A percentile compares a stretch with the other conserved stretches of the same genome.
These are phyloP conservation scores for Sarcoramphus papa DNA, from an alignment of 2,797 vertebrate species.

Conservation along the genomic window DNA sequence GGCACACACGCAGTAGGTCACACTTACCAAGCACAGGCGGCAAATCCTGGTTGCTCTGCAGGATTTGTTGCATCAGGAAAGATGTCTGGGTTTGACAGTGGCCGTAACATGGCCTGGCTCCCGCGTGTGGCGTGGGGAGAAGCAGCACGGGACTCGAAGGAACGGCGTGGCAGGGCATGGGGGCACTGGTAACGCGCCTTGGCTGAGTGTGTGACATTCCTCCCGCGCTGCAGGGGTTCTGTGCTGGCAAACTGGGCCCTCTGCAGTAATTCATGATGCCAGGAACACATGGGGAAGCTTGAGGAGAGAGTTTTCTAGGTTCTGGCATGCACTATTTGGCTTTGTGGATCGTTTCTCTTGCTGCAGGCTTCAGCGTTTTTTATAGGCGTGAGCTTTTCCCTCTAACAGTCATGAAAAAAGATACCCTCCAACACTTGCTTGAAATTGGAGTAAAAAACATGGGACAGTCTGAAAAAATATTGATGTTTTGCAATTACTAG, in stretches of 20 bases:
- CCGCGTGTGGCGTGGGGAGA: neutral
- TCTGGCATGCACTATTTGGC: neutral
- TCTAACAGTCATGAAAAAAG: neutral
- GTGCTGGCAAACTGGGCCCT: neutral
- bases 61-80: neutral
- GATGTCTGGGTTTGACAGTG: neutral
- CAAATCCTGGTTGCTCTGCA: neutral
- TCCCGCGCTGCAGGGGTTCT: fast-evolving
- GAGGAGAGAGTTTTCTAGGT: neutral
- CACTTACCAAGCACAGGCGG: neutral
- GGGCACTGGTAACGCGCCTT: neutral
- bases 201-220: neutral
- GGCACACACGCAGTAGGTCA: fast-evolving
- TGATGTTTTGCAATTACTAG: neutral
- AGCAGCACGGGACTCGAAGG: fast-evolving
- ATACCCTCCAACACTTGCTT: neutral
- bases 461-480: neutral
- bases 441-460: neutral
- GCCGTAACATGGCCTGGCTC: fast-evolving
- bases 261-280: neutral
- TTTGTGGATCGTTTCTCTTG: neutral
- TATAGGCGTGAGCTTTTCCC: neutral
- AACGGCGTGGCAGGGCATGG: fast-evolving
- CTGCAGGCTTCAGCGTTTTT: neutral
- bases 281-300: neutral